Evolutionary conservation across 2,888 invertebrate genomes (phyloP).

Genomic region (Dorcus hopei): DNA sequence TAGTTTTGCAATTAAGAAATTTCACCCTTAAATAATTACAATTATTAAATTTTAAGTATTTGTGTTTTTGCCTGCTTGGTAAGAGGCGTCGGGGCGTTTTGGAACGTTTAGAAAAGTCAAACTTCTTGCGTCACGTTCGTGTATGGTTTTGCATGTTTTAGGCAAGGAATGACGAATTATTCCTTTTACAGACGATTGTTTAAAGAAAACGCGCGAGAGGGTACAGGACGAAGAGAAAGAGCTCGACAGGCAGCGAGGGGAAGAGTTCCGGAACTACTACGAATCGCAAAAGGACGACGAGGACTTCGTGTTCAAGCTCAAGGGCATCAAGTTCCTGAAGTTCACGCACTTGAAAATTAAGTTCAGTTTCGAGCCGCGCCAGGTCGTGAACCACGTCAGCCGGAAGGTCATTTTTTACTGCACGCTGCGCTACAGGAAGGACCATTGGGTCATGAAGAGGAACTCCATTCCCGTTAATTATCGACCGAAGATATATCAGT

Average conservation of each 20-base stretch:
- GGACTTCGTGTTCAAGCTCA: slow-evolving; percentile 19
- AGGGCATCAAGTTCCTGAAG: slow-evolving; percentile 25
- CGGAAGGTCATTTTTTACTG: slow-evolving; percentile 25
- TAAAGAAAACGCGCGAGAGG: not conserved
- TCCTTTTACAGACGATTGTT: slow-evolving; percentile 6
- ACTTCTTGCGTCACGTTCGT: too few relatives aligned
- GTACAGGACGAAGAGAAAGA: not conserved
- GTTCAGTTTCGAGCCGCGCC: slow-evolving; percentile 28
- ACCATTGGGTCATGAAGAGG: slow-evolving; percentile 29
- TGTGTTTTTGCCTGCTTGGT: too few relatives aligned
- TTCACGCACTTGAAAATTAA: slow-evolving; percentile 30
- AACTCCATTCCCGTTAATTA: slow-evolving; percentile 29
- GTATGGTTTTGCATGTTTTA: too few relatives aligned
- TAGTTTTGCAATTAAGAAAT: too few relatives aligned
- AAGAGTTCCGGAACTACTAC: slow-evolving; percentile 12
- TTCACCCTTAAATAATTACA: too few relatives aligned
- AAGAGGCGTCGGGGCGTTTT: too few relatives aligned
- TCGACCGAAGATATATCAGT: slow-evolving; percentile 16
- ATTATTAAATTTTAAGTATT: too few relatives aligned
- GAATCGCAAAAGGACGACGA: not conserved
- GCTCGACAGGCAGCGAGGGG: not conserved
- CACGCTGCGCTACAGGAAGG: slow-evolving; percentile 25
- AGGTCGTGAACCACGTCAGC: slow-evolving; percentile 22
- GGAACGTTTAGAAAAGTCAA: too few relatives aligned
- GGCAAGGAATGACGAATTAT: not conserved